phyloP scores from a whole-genome alignment of 1,140 invertebrate genomes.

The Bombus pyrosoma region DNA sequence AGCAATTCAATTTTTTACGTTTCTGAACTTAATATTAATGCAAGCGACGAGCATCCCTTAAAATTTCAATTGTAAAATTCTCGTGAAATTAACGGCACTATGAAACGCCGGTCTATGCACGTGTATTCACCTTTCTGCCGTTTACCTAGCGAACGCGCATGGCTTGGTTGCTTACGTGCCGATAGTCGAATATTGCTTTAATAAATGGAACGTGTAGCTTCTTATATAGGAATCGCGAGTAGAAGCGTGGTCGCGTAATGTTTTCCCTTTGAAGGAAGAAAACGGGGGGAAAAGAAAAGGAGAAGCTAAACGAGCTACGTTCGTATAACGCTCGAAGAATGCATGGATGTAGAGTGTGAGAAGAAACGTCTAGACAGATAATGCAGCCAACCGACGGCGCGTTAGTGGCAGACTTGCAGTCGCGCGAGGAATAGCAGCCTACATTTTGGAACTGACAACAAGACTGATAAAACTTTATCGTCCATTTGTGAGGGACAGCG shows the following conservation, averaged over 20 bases:
- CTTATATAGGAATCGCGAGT: too few species aligned
- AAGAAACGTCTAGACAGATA: constrained; percentile 51
- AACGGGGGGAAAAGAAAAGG: not conserved
- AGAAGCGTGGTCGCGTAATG: not conserved
- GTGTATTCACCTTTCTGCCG: too few species aligned
- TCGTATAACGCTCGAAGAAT: not conserved
- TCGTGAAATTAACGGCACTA: constrained; percentile 3
- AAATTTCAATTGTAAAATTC: constrained; percentile 20
- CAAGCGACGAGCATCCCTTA: not conserved
- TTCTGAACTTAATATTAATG: constrained; percentile 30
- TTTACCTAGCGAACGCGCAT: not conserved
- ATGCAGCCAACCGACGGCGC: constrained; percentile 33
- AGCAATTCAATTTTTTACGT: constrained; percentile 63
- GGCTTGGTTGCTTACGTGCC: not conserved
- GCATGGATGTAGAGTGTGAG: constrained; percentile 27
- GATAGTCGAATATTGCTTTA: not conserved
- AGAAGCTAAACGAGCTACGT: not conserved
- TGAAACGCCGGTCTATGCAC: not conserved
- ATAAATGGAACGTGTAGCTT: not conserved
- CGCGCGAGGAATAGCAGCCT: constrained; percentile 9
- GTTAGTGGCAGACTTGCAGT: constrained; percentile 42
- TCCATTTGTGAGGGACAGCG: constrained; percentile 60
- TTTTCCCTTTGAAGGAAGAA: not conserved
- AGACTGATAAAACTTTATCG: constrained; percentile 75
- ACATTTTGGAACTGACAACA: constrained; percentile 69